Evolutionary conservation across 2,113 vertebrate species (phyloP).

Genomic region (Clarias gariepinus): DNA sequence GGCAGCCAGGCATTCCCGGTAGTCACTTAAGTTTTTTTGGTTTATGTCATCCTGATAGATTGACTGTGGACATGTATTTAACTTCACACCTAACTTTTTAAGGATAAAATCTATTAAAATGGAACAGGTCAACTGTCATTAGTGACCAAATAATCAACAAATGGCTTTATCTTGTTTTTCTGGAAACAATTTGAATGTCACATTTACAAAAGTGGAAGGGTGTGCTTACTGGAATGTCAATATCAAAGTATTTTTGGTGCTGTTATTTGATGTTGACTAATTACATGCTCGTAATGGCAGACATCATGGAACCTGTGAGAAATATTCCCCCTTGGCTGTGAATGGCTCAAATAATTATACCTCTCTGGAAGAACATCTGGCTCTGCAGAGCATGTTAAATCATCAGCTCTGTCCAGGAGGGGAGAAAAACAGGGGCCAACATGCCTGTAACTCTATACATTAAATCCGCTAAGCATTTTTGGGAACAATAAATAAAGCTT

Average conservation of each 20-base stretch:
- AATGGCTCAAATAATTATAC: conserved; percentile 37
- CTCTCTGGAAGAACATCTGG: conserved; percentile 45
- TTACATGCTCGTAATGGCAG: conserved; percentile 42
- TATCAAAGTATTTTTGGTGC: conserved; percentile 31
- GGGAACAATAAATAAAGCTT: conserved; percentile 79
- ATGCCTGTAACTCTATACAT: conserved; percentile 72
- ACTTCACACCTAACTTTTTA: neutral
- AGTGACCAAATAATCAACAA: conserved; percentile 8
- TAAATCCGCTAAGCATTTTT: conserved; percentile 75
- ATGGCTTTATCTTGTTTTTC: conserved; percentile 23
- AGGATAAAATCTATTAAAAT: conserved; percentile 21
- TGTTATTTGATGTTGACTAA: conserved; percentile 40
- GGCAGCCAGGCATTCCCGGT: conserved; percentile 61
- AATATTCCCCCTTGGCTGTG: conserved; percentile 30
- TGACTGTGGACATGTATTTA: conserved; percentile 1
- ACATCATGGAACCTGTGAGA: conserved; percentile 41
- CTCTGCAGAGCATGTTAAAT: conserved; percentile 49
- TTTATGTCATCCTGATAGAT: neutral
- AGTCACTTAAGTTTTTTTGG: conserved; percentile 39
- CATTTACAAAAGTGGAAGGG: conserved; percentile 23
- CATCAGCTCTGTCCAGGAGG: conserved; percentile 55
- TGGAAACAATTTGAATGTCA: conserved; percentile 32
- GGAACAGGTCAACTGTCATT: neutral
- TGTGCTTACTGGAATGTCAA: conserved; percentile 26
- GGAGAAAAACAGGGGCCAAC: conserved; percentile 61